Conservation (phyloP, 2,888 invertebrate genomes). For the Chironomus tentans region DNA sequence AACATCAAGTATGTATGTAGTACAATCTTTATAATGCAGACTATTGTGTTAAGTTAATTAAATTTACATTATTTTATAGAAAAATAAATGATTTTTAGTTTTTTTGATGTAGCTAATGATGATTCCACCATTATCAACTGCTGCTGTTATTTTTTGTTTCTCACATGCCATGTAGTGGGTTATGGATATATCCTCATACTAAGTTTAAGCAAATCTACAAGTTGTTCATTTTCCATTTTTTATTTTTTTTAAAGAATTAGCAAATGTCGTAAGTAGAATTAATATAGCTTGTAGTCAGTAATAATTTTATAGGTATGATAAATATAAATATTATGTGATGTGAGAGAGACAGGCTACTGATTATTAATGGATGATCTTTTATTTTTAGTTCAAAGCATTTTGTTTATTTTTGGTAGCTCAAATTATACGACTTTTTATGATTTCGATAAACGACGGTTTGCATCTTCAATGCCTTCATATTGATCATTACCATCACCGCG, state of each 20-base stretch:
- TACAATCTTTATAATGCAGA: neutral
- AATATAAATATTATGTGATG: neutral
- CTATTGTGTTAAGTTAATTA: neutral
- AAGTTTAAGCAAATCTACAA: neutral
- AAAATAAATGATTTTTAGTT: neutral
- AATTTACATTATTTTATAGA: neutral
- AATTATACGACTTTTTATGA: slow-evolving; percentile 3
- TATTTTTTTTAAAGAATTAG: neutral
- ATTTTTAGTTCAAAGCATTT: neutral
- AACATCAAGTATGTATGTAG: neutral
- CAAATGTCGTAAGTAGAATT: neutral
- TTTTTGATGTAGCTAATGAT: neutral
- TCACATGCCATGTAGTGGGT: neutral
- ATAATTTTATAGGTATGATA: neutral
- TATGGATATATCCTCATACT: neutral
- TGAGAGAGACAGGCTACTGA: neutral
- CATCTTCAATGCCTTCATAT: slow-evolving; percentile 16
- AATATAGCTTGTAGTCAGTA: neutral
- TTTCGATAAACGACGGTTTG: slow-evolving; percentile 28
- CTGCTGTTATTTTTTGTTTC: neutral
- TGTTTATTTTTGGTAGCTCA: slow-evolving; percentile 1
- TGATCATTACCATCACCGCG: slow-evolving; percentile 23
- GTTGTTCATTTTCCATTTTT: neutral
- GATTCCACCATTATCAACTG: neutral
- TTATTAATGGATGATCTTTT: neutral